Percentiles rank a stretch among this genome's conserved stretches.
Conservation (phyloP, 2,888 invertebrate species). For the Chesias legatella region DNA sequence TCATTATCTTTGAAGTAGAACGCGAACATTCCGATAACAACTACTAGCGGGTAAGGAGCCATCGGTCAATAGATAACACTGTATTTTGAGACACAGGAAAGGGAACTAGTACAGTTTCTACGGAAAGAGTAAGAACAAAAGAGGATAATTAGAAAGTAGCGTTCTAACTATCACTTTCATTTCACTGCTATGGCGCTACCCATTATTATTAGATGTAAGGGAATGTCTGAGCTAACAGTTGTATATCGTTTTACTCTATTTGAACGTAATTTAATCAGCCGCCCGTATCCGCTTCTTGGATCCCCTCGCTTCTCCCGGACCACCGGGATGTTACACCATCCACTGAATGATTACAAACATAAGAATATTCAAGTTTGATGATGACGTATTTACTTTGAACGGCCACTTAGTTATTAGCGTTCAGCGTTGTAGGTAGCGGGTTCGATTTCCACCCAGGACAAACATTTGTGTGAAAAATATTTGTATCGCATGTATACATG, state of each 20-base stretch:
- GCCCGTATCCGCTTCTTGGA: slow-evolving; percentile 58
- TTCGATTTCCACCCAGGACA: no score
- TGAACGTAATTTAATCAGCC: slow-evolving; percentile 60
- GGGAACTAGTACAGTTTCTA: slow-evolving; percentile 18
- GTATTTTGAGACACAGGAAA: slow-evolving; percentile 24
- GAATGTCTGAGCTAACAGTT: slow-evolving; percentile 23
- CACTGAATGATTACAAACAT: slow-evolving; percentile 18
- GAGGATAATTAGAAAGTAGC: slow-evolving; percentile 23
- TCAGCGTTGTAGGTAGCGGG: no score
- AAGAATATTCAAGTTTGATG: no score
- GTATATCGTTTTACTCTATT: slow-evolving; percentile 38
- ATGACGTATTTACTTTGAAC: no score
- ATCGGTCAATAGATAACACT: slow-evolving; percentile 28
- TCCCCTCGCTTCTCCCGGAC: slow-evolving; percentile 42
- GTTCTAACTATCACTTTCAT: slow-evolving; percentile 23
- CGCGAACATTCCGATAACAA: slow-evolving; percentile 45
- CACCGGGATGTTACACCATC: slow-evolving; percentile 31
- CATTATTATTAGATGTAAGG: slow-evolving; percentile 23
- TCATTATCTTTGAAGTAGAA: slow-evolving; percentile 47
- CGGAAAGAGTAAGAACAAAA: slow-evolving; percentile 23
- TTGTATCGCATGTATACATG: no score
- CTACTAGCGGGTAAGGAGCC: slow-evolving; percentile 30
- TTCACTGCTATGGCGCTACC: slow-evolving; percentile 17
- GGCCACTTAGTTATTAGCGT: no score
- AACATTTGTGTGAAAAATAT: no score